These are phyloP conservation scores for Druon quercuslanigerum DNA, from an alignment of 1,140 invertebrate genomes.

Conservation along the genomic window DNA sequence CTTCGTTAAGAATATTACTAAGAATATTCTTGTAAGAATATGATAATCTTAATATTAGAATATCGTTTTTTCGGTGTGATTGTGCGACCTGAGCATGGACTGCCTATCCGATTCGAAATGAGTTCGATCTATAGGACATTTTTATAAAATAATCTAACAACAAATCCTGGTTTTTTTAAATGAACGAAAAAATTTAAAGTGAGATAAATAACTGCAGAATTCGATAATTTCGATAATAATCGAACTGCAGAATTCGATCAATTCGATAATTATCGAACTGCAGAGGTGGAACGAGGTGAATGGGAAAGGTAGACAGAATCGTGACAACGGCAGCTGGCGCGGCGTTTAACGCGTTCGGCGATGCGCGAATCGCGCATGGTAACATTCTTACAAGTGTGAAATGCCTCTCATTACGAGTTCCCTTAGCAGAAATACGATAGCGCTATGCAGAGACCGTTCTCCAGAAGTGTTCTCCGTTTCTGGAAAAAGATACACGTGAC, in stretches of 20 bases:
- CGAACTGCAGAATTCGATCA: constrained; percentile 46
- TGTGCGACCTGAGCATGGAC: too few species aligned
- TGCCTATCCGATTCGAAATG: too few species aligned
- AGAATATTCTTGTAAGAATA: too few species aligned
- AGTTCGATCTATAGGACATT: too few species aligned
- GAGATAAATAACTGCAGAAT: constrained; percentile 47
- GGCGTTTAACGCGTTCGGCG: constrained; percentile 63
- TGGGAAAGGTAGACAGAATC: constrained; percentile 53
- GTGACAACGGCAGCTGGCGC: constrained; percentile 62
- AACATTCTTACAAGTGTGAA: constrained; percentile 62
- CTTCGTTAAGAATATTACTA: too few species aligned
- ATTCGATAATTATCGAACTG: constrained; percentile 53
- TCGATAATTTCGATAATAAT: constrained; percentile 53
- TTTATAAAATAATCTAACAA: too few species aligned
- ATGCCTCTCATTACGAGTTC: constrained; percentile 58
- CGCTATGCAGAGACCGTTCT: constrained; percentile 11
- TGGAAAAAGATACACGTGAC: constrained; percentile 18
- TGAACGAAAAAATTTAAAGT: background rate
- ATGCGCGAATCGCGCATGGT: constrained; percentile 68
- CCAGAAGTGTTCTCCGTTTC: constrained; percentile 22
- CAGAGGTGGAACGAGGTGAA: constrained; percentile 47
- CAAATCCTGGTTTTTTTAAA: too few species aligned
- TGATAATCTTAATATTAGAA: too few species aligned
- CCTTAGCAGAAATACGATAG: constrained; percentile 48
- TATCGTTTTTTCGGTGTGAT: too few species aligned